A percentile compares a stretch with the other conserved stretches of the same genome.
These are phyloP conservation scores for Zoanthus sociatus DNA, from an alignment of 92 coral and sea anemone species.

Conservation along the genomic window DNA sequence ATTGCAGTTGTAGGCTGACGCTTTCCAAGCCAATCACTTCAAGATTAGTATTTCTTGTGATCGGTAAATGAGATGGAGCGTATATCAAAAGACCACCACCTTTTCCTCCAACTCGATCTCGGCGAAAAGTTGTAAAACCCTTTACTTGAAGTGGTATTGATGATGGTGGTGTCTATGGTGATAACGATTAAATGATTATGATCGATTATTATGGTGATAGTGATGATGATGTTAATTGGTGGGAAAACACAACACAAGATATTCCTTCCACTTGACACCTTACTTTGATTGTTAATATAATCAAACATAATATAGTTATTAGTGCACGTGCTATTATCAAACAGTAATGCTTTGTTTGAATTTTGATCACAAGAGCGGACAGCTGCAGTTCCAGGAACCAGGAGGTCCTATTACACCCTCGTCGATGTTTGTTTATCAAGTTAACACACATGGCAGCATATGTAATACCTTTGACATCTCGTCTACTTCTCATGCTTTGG, in stretches of 20 bases:
- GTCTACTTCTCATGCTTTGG: conserved; percentile 91
- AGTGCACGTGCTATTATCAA: not conserved
- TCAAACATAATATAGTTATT: not conserved
- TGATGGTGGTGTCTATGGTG: not conserved
- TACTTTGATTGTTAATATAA: no score
- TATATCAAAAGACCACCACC: no score
- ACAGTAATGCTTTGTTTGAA: not conserved
- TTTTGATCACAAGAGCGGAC: conserved; percentile 75
- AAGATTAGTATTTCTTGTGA: no score
- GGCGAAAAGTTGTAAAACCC: no score
- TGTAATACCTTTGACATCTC: conserved; percentile 91
- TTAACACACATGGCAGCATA: conserved; percentile 90
- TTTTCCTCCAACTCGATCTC: no score
- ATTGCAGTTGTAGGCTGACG: no score
- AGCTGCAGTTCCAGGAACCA: conserved; percentile 95
- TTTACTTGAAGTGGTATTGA: not conserved
- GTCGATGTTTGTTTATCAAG: conserved; percentile 95
- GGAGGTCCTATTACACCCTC: conserved; percentile 90
- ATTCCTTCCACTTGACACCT: not conserved
- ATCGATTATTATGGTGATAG: not conserved
- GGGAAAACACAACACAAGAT: not conserved
- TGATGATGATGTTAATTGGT: not conserved
- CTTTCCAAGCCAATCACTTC: no score
- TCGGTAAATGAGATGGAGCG: no score
- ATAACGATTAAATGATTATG: not conserved